Base-by-base conservation (phyloP, 2,888 invertebrate species). In the Netelia melanura region DNA sequence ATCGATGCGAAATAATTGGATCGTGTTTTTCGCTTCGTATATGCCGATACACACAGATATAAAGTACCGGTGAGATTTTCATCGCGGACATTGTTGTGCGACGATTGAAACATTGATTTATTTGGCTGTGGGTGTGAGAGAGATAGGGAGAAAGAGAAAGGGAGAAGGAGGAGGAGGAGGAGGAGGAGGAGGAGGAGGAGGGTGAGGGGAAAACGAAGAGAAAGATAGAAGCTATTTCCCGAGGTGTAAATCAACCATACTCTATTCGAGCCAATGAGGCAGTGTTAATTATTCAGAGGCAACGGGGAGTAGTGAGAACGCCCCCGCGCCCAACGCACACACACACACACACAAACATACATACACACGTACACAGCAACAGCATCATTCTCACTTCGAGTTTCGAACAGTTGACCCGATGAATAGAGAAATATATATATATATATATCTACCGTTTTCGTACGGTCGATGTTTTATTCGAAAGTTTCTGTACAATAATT, bases 241-340 rank as follows among this genome's bases (percentile, higher is more conserved):
- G n/a, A 30, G 44, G 76, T 64, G 64, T 71, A 77, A 65, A 71
- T 76, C 30, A 77, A 48, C 70, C 58, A 54, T 77, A 64, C 70
- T 71, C 71, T 77, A 64, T 43, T 38, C 23, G 76, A 81, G 61
- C 61, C 72, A 61, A 81, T 74, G 74, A 82, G 64, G 71, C 76
- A 52, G 64, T 58, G 54, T 82, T 76, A 77, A 82, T 76, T 77
- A 77, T 82, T 74, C 81, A 81, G 48, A 67, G 65, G 21, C 48
- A 58, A 58, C 52, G 23, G 62, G 25, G 6, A 21, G 65, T 14
- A 21, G 38, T 56, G n/a, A 43, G 11, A 17, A 54, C 17, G 44
- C 38, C 17, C 65, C 23, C 58, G 43, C 65, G 17, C 71, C 25
- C 72, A 25, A 14, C 14, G 14, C 48, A 48, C 48, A 48, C 10